Evolutionary conservation across 2,113 vertebrate genomes (phyloP), one percentile per base, ranked within the genome.

Genomic region (Elanoides forficatus): DNA sequence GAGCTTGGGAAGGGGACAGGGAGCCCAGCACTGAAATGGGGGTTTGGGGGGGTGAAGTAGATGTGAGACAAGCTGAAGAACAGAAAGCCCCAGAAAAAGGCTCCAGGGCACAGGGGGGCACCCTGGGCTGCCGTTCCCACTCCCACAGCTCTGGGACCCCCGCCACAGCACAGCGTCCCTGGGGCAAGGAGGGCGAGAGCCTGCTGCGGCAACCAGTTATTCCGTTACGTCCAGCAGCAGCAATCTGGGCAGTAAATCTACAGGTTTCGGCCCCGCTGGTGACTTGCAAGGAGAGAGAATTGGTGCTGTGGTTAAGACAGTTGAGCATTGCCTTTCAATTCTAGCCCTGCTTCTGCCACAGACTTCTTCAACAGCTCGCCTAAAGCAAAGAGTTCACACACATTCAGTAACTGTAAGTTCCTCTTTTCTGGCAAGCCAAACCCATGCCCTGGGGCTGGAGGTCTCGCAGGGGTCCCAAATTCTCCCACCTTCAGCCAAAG

Each of bases 231-330:
- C 29, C 75, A 78, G 45, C 82, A 91, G 55, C 72, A 79, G 72
- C 6, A 0, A 26, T 59, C 68, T 25, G 52, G 19, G 72, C 0
- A 0, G 83, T 36, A 86, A 81, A 81, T 59, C 76, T 63, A 2
- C 60, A 36, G 47, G 15, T 71, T 84, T 63, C 0, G 0, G 34
- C n/a, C 73, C 26, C 0, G 0, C 59, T 55, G 50, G 36, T 58
- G 93, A 70, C 72, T 47, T 70, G 68, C 50, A 71, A 83, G 91
- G 47, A 45, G 83, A 84, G 47, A 81, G n/a, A 45, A 42, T 13
- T 9, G 36, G 29, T 1, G 2, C 81, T 96, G 94, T 78, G 95
- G 94, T 96, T 96, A 91, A 67, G 93, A 63, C 93, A 89, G 96
- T 95, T 97, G 93, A 89, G 78, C 4, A 0, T 42, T 84, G 80